These are phyloP conservation scores for Trichogramma evanescens DNA, from an alignment of 2,888 invertebrate species.

Conservation along the genomic window DNA sequence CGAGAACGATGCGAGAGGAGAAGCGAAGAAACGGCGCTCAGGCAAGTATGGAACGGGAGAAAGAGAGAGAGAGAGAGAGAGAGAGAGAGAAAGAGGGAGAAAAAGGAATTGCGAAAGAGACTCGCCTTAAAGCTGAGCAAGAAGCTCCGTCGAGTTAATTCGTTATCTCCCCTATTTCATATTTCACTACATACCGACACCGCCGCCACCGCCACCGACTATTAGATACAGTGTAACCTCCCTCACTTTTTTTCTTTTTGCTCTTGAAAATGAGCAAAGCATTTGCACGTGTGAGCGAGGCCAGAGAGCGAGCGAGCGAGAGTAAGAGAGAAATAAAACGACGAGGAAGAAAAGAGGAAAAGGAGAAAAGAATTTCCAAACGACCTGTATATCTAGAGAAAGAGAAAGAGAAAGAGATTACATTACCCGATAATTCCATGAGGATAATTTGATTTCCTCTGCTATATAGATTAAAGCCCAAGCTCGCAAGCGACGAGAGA, in stretches of 20 bases:
- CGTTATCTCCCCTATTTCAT: slow-evolving; percentile 23
- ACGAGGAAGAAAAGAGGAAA: background rate
- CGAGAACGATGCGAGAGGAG: background rate
- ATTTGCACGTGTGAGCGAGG: background rate
- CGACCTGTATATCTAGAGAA: slow-evolving; percentile 1
- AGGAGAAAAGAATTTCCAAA: background rate
- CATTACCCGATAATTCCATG: slow-evolving; percentile 36
- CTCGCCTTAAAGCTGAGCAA: background rate
- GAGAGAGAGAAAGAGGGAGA: background rate
- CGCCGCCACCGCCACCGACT: too few relatives aligned
- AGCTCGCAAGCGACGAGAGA: too few relatives aligned
- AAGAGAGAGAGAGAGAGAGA: slow-evolving; percentile 10
- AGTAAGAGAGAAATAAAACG: background rate
- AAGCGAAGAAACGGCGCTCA: slow-evolving; percentile 8
- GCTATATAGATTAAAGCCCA: slow-evolving; percentile 1
- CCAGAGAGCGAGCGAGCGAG: background rate
- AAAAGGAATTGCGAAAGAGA: background rate
- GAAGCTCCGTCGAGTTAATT: slow-evolving; percentile 21
- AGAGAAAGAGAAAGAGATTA: slow-evolving; percentile 13
- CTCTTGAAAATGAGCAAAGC: slow-evolving; percentile 13
- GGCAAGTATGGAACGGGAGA: slow-evolving; percentile 5
- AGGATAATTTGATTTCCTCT: slow-evolving; percentile 39
- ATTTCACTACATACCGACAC: slow-evolving; percentile 11
- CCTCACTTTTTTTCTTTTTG: too few relatives aligned
- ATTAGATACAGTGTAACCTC: too few relatives aligned